Base-by-base conservation (phyloP, 2,113 vertebrate genomes). In the Oryzias curvinotus region DNA sequence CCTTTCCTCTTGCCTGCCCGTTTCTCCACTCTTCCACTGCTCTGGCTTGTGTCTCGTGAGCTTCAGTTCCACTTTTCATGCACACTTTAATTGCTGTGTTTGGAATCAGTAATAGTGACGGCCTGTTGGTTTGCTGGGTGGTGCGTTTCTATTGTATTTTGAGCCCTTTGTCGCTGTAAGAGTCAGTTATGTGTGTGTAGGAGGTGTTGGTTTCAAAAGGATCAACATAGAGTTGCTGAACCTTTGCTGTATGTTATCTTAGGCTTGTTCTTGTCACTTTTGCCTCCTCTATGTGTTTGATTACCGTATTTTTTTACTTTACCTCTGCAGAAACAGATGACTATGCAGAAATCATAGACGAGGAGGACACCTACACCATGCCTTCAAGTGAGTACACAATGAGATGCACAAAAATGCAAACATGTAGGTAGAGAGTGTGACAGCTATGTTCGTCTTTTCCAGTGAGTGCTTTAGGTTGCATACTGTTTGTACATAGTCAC, bases 261-360 rank as follows among this genome's bases (percentile, higher is more conserved):
- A 2, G 58, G 8, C 18, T 57, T 26, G 26, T 46, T 58, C 14
- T 60, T 8, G 14, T 17, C 19, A 71, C n/a, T 44, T 12, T 61
- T n/a, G 36, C 47, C 23, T 18, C n/a, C 23, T 44, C 15, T 49
- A 30, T 23, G 19, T 17, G 49, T 13, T 12, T 42, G 23, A 17
- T 36, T 43, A 14, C 12, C 18, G 62, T 57, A n/a, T 57, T 18
- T 12, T n/a, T 36, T 56, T 25, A 52, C 16, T 63, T 42, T 16
- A 18, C 17, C 73, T 70, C 68, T 85, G 36, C 92, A 99, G 97
- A 99, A 88, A 99, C 97, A 0, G 97, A 99, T 36, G 97, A 99
- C 87, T 99, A 99, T 60, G 97, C 97, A 18, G 97, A 99, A 93
- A 99, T 99, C 75, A 95, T 99, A 89, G 97, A 99, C 68, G 97